phyloP scores from a whole-genome alignment of 2,888 invertebrate species.

The Dasypogon diadema region DNA sequence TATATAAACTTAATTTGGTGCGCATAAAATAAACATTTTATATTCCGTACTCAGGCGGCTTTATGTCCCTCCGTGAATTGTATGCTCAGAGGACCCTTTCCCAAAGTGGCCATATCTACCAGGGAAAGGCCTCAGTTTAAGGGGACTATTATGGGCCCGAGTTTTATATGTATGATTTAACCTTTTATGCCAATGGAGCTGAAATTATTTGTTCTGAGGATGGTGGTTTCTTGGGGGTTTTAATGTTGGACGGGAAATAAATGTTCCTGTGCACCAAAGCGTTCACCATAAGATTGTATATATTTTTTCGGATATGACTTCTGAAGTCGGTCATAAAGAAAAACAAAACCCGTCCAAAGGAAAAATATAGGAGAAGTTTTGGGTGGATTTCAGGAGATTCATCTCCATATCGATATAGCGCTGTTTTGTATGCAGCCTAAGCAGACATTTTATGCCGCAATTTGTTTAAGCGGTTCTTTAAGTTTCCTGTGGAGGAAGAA shows the following conservation, averaged over 20 bases:
- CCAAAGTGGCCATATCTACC: slow-evolving; percentile 6
- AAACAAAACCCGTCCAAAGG: slow-evolving; percentile 13
- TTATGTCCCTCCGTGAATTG: slow-evolving; percentile 12
- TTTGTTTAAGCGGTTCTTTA: slow-evolving; percentile 20
- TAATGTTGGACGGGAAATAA: not conserved
- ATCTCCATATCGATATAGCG: slow-evolving; percentile 30
- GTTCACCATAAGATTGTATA: slow-evolving; percentile 21
- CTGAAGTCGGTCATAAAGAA: slow-evolving; percentile 19
- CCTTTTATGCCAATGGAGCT: slow-evolving; percentile 43
- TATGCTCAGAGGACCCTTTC: slow-evolving; percentile 21
- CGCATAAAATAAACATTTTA: slow-evolving; percentile 39
- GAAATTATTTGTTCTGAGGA: slow-evolving; percentile 38
- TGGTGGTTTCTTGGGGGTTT: not conserved
- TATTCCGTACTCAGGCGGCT: slow-evolving; percentile 6
- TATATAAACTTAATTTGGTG: slow-evolving; percentile 36
- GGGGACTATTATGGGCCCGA: slow-evolving; percentile 15
- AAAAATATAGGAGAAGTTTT: not conserved
- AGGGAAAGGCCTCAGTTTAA: slow-evolving; percentile 1
- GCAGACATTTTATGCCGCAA: slow-evolving; percentile 29
- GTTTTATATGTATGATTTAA: slow-evolving; percentile 33
- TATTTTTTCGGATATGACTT: slow-evolving; percentile 15
- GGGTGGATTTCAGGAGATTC: slow-evolving; percentile 11
- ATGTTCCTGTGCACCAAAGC: slow-evolving; percentile 5
- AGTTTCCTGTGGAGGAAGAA: not conserved
- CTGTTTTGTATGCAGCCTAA: slow-evolving; percentile 26